phyloP scores from a whole-genome alignment of 2,113 vertebrate species.

The Siphamia tubifer region DNA sequence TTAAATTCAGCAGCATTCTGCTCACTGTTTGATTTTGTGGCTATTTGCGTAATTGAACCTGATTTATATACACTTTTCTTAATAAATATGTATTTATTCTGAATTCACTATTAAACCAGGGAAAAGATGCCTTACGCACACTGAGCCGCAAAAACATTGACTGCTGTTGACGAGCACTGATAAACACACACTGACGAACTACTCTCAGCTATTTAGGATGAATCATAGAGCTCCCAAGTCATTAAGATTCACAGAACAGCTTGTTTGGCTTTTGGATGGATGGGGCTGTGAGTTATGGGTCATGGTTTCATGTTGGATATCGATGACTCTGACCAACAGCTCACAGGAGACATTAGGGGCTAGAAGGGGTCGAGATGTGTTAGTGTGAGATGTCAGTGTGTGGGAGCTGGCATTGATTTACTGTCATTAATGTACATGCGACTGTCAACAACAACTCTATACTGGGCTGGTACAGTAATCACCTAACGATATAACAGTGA shows the following conservation, averaged over 20 bases:
- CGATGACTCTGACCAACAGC: constrained; percentile 27
- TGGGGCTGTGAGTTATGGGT: constrained; percentile 30
- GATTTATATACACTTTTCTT: no score
- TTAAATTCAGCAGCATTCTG: neutral
- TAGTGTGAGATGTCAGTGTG: constrained; percentile 2
- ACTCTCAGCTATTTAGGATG: neutral
- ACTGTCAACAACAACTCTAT: neutral
- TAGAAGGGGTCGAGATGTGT: neutral
- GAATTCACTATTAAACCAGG: neutral
- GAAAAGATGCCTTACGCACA: neutral
- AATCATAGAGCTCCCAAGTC: constrained; percentile 20
- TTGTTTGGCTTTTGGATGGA: constrained; percentile 10
- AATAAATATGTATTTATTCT: no score
- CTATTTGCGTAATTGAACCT: no score
- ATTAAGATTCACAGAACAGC: constrained; percentile 27
- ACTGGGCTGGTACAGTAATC: neutral
- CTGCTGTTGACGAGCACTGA: neutral
- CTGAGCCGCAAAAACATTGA: neutral
- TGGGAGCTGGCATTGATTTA: constrained; percentile 31
- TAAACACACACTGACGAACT: neutral
- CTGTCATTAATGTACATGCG: constrained; percentile 9
- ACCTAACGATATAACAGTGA: neutral
- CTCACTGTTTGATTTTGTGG: no score
- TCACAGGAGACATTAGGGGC: constrained; percentile 6
- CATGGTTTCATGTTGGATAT: constrained; percentile 27